Conservation (phyloP, 1,140 invertebrate genomes). For the Kradibia gibbosae region DNA sequence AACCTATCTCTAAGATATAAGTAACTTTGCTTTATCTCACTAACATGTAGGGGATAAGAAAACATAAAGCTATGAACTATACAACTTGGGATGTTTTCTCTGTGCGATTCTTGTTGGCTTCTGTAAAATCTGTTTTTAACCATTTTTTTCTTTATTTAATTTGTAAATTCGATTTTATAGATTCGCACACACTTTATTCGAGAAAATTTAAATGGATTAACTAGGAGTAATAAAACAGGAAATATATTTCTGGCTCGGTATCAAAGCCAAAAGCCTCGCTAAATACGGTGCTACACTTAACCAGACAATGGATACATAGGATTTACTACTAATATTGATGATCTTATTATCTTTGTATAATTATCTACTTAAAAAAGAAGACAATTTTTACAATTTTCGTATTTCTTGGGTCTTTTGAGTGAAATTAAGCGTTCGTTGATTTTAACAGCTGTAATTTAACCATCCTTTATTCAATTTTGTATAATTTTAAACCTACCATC, state of each 20-base stretch:
- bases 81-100: background rate
- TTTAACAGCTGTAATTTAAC: background rate
- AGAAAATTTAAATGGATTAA: constrained; percentile 2
- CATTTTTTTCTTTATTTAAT: background rate
- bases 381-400: too few species aligned
- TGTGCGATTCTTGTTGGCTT: background rate
- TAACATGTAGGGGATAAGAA: background rate
- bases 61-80: background rate
- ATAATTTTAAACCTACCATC: too few species aligned
- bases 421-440: background rate
- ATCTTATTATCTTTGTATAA: background rate
- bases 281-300: background rate
- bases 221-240: background rate
- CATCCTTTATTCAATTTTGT: background rate
- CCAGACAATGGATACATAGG: background rate
- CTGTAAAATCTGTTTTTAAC: background rate
- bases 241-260: background rate
- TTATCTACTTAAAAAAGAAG: too few species aligned
- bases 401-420: background rate
- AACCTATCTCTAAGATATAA: background rate
- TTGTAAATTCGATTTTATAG: background rate
- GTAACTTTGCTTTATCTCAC: background rate
- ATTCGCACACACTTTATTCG: constrained; percentile 13
- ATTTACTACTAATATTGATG: background rate
- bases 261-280: background rate